phyloP scores from a whole-genome alignment of 1,140 invertebrate species.

The Anastrepha ludens region DNA sequence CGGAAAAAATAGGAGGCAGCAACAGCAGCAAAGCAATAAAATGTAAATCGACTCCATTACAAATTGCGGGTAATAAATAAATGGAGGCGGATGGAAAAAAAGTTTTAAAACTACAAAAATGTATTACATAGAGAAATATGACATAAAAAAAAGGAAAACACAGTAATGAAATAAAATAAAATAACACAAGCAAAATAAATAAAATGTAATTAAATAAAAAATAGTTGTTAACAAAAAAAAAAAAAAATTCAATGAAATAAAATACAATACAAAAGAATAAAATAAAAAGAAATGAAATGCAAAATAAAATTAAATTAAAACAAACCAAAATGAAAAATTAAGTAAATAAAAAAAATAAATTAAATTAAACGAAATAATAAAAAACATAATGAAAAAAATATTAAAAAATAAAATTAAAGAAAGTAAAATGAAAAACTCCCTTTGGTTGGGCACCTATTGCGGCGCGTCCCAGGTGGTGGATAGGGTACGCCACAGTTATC shows the following conservation, averaged over 20 bases:
- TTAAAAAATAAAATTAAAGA: background rate
- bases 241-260: background rate
- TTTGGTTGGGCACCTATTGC: too few species aligned
- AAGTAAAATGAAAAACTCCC: background rate
- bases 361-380: background rate
- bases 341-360: background rate
- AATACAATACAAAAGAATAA: background rate
- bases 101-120: background rate
- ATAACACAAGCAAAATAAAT: background rate
- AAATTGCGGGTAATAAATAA: conserved; percentile 27
- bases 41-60: background rate
- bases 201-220: background rate
- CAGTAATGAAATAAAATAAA: background rate
- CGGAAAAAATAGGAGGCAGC: background rate
- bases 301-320: background rate
- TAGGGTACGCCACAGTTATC: too few species aligned
- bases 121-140: background rate
- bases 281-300: background rate
- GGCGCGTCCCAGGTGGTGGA: too few species aligned
- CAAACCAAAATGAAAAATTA: background rate
- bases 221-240: background rate
- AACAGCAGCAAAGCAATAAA: conserved; percentile 13
- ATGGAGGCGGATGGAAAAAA: background rate
- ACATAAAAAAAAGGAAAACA: background rate
- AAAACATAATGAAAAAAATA: background rate